Evolutionary conservation across 2,113 vertebrate genomes (phyloP).

Genomic region (Anguilla japonica): DNA sequence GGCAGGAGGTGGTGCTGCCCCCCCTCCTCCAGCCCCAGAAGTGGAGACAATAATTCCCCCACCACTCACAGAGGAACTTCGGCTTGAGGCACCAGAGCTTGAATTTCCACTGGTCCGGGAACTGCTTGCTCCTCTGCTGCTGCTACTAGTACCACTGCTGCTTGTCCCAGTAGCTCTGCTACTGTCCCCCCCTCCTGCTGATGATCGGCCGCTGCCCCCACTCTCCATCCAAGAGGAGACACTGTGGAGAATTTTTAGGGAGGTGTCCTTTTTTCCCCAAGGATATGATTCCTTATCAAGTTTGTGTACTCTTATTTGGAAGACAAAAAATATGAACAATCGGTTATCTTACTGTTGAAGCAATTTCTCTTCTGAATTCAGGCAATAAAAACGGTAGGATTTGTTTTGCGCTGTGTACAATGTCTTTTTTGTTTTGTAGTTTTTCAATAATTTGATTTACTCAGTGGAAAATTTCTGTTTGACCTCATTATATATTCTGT

Average conservation of each 20-base stretch:
- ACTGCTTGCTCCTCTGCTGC: constrained; percentile 1
- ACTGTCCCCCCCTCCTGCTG: constrained; percentile 17
- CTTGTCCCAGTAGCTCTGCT: constrained; percentile 15
- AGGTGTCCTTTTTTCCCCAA: neutral
- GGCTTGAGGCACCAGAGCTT: neutral
- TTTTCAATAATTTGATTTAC: neutral
- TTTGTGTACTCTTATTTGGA: neutral
- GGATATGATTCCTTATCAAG: neutral
- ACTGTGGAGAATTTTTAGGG: neutral
- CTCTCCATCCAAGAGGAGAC: constrained; percentile 29
- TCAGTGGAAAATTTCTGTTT: neutral
- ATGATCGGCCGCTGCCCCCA: constrained; percentile 14
- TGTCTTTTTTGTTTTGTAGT: neutral
- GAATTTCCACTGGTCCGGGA: neutral
- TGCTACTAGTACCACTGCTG: neutral
- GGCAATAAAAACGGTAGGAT: neutral
- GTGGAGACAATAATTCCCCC: constrained; percentile 24
- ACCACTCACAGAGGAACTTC: constrained; percentile 6
- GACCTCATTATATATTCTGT: neutral
- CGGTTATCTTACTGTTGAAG: neutral
- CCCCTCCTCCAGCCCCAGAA: constrained; percentile 30
- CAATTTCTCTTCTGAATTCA: neutral
- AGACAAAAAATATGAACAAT: neutral
- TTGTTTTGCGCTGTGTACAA: neutral
- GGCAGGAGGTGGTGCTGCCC: constrained; percentile 44